Evolutionary conservation across 2,113 vertebrate species (phyloP), one percentile per base, ranked within the genome.

Genomic region (Chascanopsetta lugubris): DNA sequence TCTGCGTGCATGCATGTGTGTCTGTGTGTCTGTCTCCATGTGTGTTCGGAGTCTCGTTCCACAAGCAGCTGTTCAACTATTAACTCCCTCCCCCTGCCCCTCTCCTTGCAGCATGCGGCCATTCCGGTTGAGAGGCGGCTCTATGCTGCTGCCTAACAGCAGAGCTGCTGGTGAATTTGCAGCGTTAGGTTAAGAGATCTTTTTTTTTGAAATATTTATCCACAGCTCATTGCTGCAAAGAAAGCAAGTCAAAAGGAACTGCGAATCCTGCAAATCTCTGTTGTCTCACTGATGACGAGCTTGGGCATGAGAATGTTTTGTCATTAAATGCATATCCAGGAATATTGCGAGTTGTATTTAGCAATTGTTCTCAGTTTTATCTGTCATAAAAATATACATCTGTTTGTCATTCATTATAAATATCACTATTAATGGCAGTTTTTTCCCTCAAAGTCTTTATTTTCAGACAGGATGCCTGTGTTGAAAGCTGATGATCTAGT

Each of bases 41-140:
- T 49, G 59, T 62, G 48, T 48, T 25, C 4, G 13, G 81, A 78
- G 69, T 90, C 79, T 59, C 85, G 82, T 91, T 93, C 85, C 86
- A 82, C 54, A 82, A 87, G 85, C 91, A 92, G 90, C 88, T 93
- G 91, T 79, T 84, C 77, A 60, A 55, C 76, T 73, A 77, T 70
- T 61, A 79, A 18, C 55, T 9, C 25, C 21, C 36, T 55, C 58
- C 8, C 22, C 11, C 4, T 25, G 26, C 8, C 38, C 10, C 20
- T 32, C 32, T 21, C 48, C 54, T 60, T 30, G 21, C 69, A 77
- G 64, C 76, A 61, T 57, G 66, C 38, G 76, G 75, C 72, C 80
- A 50, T 66, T 76, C 54, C 78, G 67, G 82, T 76, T 80, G 69
- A 79, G 79, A 80, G 77, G 70, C 84, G 6, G 40, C 56, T 58